A percentile compares a stretch with the other conserved stretches of the same genome.
These are phyloP conservation scores for Tetheella fluctuosa DNA, from an alignment of 2,888 invertebrate genomes.

Conservation along the genomic window DNA sequence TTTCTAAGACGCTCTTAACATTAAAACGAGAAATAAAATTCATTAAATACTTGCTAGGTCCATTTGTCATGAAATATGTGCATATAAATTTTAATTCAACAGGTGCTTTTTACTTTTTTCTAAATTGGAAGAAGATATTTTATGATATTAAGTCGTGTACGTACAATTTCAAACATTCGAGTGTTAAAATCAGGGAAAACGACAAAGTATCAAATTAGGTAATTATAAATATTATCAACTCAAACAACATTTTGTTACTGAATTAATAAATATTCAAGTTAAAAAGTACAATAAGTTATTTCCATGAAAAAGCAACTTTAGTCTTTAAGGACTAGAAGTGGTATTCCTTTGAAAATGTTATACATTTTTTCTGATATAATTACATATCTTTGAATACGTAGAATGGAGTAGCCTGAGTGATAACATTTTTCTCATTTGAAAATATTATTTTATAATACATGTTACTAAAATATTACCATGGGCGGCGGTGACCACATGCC, in stretches of 20 bases:
- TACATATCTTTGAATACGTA: conserved; percentile 28
- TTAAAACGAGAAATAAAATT: background rate
- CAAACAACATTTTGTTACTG: background rate
- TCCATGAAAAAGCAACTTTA: conserved; percentile 6
- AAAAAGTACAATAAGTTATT: background rate
- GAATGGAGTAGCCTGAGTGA: conserved; percentile 30
- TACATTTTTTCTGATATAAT: conserved; percentile 47
- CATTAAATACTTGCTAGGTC: conserved; percentile 6
- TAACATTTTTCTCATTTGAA: too few relatives aligned
- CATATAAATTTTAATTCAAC: conserved; percentile 7
- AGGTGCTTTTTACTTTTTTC: conserved; percentile 8
- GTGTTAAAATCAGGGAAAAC: background rate
- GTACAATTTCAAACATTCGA: conserved; percentile 8
- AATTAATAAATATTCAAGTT: conserved; percentile 11
- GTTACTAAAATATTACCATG: too few relatives aligned
- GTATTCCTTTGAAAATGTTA: conserved; percentile 15
- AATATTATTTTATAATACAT: too few relatives aligned
- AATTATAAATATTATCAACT: conserved; percentile 12
- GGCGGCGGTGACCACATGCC: too few relatives aligned
- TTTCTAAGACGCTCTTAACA: background rate
- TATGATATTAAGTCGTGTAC: background rate
- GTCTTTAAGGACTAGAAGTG: background rate
- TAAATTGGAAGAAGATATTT: conserved; percentile 1
- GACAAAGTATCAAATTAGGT: conserved; percentile 3
- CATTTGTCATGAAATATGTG: conserved; percentile 8